phyloP scores from a whole-genome alignment of 1,140 invertebrate species.

The Zaprionus davidi region DNA sequence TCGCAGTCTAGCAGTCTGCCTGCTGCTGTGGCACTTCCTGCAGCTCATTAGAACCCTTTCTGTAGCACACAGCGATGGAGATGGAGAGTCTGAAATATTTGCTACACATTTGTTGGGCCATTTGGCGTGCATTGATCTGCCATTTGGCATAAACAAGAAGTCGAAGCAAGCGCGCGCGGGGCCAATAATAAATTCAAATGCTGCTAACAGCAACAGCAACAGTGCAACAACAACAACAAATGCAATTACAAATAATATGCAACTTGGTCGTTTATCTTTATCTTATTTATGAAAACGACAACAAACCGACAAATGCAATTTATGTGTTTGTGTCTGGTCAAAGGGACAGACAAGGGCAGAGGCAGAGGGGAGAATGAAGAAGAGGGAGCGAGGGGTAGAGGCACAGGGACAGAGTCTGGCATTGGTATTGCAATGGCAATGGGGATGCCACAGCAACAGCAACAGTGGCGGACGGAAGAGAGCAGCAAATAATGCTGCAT shows the following conservation, averaged over 20 bases:
- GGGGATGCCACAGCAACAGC: conserved; percentile 41
- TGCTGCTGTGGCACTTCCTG: conserved; percentile 8
- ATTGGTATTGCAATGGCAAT: conserved; percentile 9
- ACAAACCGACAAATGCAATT: conserved; percentile 84
- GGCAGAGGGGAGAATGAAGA: neutral
- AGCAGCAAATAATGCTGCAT: conserved; percentile 76
- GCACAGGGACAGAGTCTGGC: conserved; percentile 18
- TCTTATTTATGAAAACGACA: conserved; percentile 84
- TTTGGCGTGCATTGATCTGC: conserved; percentile 51
- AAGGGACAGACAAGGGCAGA: conserved; percentile 18
- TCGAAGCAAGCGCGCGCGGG: conserved; percentile 20
- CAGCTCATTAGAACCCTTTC: conserved; percentile 39
- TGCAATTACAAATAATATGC: conserved; percentile 84
- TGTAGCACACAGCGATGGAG: neutral
- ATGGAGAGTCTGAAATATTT: conserved; percentile 29
- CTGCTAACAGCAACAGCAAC: conserved; percentile 57
- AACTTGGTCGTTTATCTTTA: conserved; percentile 83
- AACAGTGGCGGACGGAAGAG: conserved; percentile 27
- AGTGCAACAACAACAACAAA: conserved; percentile 62
- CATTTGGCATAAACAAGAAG: conserved; percentile 43
- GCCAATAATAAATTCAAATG: conserved; percentile 58
- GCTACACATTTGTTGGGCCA: conserved; percentile 51
- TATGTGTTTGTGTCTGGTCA: conserved; percentile 80
- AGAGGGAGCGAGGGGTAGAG: neutral
- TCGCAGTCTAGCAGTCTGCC: neutral